Evolutionary conservation across 2,797 vertebrate species (phyloP).

Genomic region (Uromys caudimaculatus): DNA sequence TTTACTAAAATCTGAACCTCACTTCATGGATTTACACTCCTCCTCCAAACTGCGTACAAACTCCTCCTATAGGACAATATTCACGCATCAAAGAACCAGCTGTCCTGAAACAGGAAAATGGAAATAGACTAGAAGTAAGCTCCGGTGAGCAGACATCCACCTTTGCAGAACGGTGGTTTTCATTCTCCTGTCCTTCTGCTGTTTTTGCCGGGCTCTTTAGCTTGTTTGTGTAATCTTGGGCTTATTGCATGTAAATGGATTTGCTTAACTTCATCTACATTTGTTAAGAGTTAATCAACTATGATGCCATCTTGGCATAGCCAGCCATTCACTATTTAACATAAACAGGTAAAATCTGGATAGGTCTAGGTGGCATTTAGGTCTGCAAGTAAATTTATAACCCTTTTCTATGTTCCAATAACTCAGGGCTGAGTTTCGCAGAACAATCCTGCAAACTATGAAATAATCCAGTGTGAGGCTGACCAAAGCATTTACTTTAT

Average conservation of each 20-base stretch:
- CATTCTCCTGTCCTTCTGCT: neutral
- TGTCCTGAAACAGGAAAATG: neutral
- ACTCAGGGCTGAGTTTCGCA: neutral
- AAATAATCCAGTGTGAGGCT: conserved; percentile 17
- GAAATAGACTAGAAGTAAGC: neutral
- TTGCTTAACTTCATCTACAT: conserved; percentile 25
- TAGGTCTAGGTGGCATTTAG: neutral
- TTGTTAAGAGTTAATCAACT: neutral
- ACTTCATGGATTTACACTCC: neutral
- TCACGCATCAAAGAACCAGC: neutral
- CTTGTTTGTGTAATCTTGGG: neutral
- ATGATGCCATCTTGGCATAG: neutral
- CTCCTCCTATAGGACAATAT: neutral
- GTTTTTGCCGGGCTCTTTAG: neutral
- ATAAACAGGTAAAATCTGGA: neutral
- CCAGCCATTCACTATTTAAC: neutral
- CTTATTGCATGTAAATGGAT: neutral
- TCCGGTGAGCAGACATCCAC: neutral
- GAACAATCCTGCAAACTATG: neutral
- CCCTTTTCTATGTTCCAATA: neutral
- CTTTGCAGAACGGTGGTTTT: neutral
- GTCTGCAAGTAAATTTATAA: neutral
- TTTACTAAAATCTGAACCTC: conserved; percentile 24
- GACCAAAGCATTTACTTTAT: neutral
- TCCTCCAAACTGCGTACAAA: neutral